Conservation (phyloP, 2,888 invertebrate species). For the Galerucella calmariensis region DNA sequence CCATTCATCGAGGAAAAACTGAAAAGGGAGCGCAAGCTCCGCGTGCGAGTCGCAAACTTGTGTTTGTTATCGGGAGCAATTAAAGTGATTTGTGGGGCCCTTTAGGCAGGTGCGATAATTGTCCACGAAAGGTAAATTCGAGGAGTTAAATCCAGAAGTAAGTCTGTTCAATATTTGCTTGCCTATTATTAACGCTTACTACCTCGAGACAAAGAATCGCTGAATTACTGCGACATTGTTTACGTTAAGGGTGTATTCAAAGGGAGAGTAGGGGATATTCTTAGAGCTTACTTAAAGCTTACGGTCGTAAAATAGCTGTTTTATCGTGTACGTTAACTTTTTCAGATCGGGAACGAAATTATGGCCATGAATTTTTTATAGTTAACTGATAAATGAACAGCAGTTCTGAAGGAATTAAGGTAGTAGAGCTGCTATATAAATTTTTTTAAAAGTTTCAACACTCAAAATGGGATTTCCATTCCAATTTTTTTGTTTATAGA, state of each 20-base stretch:
- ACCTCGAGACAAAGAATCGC: slow-evolving; percentile 29
- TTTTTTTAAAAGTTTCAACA: no score
- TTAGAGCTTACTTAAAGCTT: slow-evolving; percentile 20
- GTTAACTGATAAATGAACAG: neutral
- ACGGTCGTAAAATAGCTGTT: slow-evolving; percentile 31
- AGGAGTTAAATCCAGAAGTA: slow-evolving; percentile 26
- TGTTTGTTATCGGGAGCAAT: slow-evolving; percentile 56
- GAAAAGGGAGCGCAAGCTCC: slow-evolving; percentile 28
- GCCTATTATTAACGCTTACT: slow-evolving; percentile 32
- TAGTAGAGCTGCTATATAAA: no score
- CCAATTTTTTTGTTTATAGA: no score
- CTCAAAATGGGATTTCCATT: no score
- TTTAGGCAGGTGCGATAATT: slow-evolving; percentile 57
- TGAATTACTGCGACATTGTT: slow-evolving; percentile 29
- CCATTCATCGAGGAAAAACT: slow-evolving; percentile 30
- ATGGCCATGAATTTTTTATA: neutral
- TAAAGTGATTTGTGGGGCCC: slow-evolving; percentile 59
- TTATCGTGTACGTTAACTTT: slow-evolving; percentile 9
- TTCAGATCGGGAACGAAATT: slow-evolving; percentile 1
- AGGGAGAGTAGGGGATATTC: slow-evolving; percentile 12
- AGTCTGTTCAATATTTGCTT: slow-evolving; percentile 32
- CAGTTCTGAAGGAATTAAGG: no score
- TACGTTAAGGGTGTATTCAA: slow-evolving; percentile 20
- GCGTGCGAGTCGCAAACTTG: slow-evolving; percentile 27
- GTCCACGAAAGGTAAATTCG: slow-evolving; percentile 50